Evolutionary conservation across 2,113 vertebrate genomes (phyloP).

Genomic region (Mus spicilegus): DNA sequence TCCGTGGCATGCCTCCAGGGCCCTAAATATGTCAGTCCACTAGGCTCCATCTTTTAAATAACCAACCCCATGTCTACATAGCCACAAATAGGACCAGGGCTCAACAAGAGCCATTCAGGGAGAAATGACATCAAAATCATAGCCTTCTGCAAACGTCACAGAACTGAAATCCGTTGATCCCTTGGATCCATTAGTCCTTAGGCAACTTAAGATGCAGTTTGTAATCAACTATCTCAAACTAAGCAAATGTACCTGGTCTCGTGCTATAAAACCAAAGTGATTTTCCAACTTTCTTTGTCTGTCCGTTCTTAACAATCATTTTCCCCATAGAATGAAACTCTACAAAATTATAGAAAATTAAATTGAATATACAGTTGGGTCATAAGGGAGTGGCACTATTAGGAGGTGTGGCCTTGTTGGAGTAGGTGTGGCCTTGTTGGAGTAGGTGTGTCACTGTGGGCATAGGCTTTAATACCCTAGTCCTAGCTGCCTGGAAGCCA

Average conservation of each 20-base stretch:
- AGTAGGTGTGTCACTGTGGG: too few relatives aligned
- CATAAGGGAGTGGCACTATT: too few relatives aligned
- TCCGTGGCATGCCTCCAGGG: not conserved
- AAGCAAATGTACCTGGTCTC: not conserved
- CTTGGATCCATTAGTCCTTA: not conserved
- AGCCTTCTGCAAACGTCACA: not conserved
- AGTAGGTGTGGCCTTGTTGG: too few relatives aligned
- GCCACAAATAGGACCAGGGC: not conserved
- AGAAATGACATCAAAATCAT: not conserved
- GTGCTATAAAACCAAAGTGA: not conserved
- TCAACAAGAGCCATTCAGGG: not conserved
- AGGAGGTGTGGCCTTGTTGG: too few relatives aligned
- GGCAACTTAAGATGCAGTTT: not conserved
- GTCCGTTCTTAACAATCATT: not conserved
- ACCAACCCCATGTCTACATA: not conserved
- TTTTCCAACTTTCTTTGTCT: not conserved
- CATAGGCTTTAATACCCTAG: too few relatives aligned
- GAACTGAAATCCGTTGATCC: not conserved
- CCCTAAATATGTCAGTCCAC: not conserved
- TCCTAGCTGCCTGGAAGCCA: too few relatives aligned
- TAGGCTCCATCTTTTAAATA: not conserved
- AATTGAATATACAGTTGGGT: not conserved
- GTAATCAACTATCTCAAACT: not conserved
- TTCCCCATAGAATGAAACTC: not conserved
- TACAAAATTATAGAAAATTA: not conserved